These are phyloP conservation scores for Rhyacophila evoluta DNA, from an alignment of 2,888 invertebrate genomes.

Conservation along the genomic window DNA sequence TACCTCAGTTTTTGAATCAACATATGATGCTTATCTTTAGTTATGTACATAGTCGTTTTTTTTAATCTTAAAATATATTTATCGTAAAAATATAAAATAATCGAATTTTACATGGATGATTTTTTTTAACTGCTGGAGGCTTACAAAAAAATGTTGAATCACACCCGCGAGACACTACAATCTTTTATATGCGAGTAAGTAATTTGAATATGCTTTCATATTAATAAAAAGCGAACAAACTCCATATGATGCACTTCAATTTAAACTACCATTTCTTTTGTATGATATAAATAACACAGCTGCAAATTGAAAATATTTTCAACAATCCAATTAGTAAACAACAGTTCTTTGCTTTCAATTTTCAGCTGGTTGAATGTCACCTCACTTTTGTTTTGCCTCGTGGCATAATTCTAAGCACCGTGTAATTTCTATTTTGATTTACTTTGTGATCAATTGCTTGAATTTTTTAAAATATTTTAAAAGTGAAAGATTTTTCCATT, in stretches of 20 bases:
- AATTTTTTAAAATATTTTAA: no score
- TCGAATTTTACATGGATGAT: constrained; percentile 15
- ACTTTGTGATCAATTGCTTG: no score
- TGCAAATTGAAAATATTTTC: neutral
- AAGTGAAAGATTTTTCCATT: no score
- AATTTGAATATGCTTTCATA: constrained; percentile 34
- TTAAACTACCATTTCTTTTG: neutral
- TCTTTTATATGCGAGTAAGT: constrained; percentile 30
- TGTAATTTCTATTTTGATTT: no score
- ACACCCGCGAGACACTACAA: constrained; percentile 27
- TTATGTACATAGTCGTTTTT: no score
- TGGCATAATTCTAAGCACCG: no score
- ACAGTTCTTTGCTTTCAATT: neutral
- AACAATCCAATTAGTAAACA: neutral
- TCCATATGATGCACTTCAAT: neutral
- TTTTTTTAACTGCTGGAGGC: neutral
- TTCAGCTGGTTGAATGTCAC: neutral
- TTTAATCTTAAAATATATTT: no score
- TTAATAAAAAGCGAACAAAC: neutral
- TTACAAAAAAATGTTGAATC: constrained; percentile 25
- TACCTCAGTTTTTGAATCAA: no score
- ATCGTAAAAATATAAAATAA: neutral
- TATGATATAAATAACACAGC: neutral
- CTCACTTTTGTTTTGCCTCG: no score
- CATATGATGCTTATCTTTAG: no score